Base-by-base conservation (phyloP, 2,888 invertebrate genomes). In the Caenorhabditis doughertyi region DNA sequence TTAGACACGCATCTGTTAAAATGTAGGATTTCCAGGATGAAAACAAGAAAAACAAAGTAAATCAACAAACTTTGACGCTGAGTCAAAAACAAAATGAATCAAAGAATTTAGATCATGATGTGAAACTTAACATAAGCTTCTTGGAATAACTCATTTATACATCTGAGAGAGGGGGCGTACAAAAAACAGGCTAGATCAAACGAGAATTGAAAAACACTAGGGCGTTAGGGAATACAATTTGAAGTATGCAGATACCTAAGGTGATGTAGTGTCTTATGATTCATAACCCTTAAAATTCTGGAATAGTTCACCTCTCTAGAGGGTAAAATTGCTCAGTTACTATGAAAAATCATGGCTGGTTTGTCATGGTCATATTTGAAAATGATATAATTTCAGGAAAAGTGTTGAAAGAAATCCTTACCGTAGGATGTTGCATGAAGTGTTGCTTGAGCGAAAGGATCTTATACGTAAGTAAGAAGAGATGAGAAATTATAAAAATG, bases 401-500 rank as follows among this genome's bases (percentile, higher is more conserved):
- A 44, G 58, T 23, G 42, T 76, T 32, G 60, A 60, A 16, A 18
- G 49, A 49, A 82, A 84, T 55, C 73, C 76, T 11, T 84, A 70
- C 35, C 62, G 81, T 25, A 29, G 64, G 13, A 55, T 81, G 13
- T 53, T 87, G 32, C 72, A 65, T 23, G 83, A 73, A 18, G 71
- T 84, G 23, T 47, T 87, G 13, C 65, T 81, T 13, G 85, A 87
- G 29, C 72, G 84, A 39, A 87, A 87, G 72, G 84, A 84, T 51
- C 56, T 79, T 1, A 47, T 84, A 29, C 74, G 87, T 87, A 72
- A 76, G 85, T 74, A 3, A 18, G 42, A 35, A 65, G 44, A 55
- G 23, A 60, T 23, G 13, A 25, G 27, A 51, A 60, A 60, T 35
- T 42, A 49, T 16, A 51, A 58, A 68, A 51, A 13, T 62, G 44